Percentiles rank a stretch among this genome's conserved stretches.
These are phyloP conservation scores for Boleophthalmus pectinirostris DNA, from an alignment of 2,113 vertebrate genomes.

Conservation along the genomic window DNA sequence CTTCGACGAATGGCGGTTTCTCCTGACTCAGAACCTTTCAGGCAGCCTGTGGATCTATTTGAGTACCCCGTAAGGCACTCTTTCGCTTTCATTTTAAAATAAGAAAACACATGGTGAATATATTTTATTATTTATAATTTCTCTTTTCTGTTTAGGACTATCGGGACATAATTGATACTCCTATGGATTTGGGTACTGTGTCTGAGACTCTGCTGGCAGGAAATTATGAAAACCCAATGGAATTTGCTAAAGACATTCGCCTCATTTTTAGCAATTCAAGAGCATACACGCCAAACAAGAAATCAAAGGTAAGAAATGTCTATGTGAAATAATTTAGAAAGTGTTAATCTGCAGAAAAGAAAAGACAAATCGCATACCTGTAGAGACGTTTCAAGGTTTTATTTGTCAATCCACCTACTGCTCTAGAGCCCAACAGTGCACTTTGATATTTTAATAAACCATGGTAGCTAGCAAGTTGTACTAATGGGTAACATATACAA, in stretches of 20 bases:
- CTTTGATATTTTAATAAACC: not conserved
- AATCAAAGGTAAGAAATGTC: constrained; percentile 84
- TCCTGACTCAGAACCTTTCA: constrained; percentile 91
- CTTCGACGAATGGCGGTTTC: constrained; percentile 86
- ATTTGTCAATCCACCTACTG: no score
- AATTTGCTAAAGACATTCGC: constrained; percentile 94
- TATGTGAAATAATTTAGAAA: not conserved
- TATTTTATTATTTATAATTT: not conserved
- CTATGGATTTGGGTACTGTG: constrained; percentile 95
- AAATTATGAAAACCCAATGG: constrained; percentile 92
- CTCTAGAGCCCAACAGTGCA: not conserved
- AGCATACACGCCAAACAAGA: constrained; percentile 98
- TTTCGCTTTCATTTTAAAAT: not conserved
- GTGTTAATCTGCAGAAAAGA: no score
- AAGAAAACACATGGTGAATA: not conserved
- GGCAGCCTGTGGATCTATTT: constrained; percentile 88
- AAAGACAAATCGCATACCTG: not conserved
- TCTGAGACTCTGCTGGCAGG: constrained; percentile 87
- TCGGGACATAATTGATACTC: constrained; percentile 90
- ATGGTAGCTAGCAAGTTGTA: not conserved
- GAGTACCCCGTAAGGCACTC: constrained; percentile 82
- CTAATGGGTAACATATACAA: no score
- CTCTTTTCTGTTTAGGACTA: constrained; percentile 80
- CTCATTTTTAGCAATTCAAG: constrained; percentile 98
- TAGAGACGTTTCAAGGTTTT: not conserved